These are phyloP conservation scores for Cephalopholis sonnerati DNA, from an alignment of 2,113 vertebrate genomes.

Conservation along the genomic window DNA sequence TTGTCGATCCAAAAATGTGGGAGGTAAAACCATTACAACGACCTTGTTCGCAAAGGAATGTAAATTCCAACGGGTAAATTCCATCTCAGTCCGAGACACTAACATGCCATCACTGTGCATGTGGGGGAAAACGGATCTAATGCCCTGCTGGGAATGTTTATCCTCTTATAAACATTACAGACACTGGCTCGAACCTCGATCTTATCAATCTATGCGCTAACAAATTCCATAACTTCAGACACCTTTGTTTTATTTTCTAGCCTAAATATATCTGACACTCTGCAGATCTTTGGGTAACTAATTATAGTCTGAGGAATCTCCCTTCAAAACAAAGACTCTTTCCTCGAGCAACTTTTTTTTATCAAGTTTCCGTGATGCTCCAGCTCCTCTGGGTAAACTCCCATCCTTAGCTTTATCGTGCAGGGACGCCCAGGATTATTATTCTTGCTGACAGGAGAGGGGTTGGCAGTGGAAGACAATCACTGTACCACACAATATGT, in stretches of 20 bases:
- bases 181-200: neutral
- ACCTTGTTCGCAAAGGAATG: constrained; percentile 55
- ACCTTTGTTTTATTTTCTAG: constrained; percentile 57
- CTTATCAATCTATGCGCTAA: constrained; percentile 51
- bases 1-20: constrained; percentile 15
- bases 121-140: constrained; percentile 28
- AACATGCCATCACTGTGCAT: constrained; percentile 52
- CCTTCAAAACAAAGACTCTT: constrained; percentile 58
- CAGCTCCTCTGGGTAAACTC: constrained; percentile 10
- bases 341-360: constrained; percentile 14
- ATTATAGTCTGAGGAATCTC: constrained; percentile 67
- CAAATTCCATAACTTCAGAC: constrained; percentile 61
- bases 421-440: constrained; percentile 18
- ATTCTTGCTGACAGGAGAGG: constrained; percentile 21
- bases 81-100: constrained; percentile 39
- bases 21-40: constrained; percentile 15
- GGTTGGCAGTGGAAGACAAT: constrained; percentile 18
- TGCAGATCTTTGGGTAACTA: constrained; percentile 62
- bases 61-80: constrained; percentile 50
- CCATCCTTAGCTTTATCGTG: constrained; percentile 31
- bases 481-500: neutral
- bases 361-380: constrained; percentile 67
- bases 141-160: constrained; percentile 59
- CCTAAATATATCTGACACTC: constrained; percentile 65
- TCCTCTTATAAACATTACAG: constrained; percentile 58